A percentile compares a stretch with the other conserved stretches of the same genome.
Conservation (phyloP, 2,113 vertebrate genomes). For the Phyllostomus hastatus region DNA sequence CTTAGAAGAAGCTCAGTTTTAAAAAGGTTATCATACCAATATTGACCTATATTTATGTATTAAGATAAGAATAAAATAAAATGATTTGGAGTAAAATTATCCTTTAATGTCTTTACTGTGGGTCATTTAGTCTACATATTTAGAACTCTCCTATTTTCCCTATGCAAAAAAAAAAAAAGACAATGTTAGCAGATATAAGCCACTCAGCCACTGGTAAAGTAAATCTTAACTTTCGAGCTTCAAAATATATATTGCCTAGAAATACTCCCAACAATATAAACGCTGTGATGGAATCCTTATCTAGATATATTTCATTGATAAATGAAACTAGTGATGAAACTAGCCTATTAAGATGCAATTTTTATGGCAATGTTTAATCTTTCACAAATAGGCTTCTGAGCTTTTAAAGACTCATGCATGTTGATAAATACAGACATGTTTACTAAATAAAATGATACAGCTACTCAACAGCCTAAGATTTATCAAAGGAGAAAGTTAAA, state of each 20-base stretch:
- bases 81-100: not conserved
- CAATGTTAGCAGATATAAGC: not conserved
- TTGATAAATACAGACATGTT: not conserved
- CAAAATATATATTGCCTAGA: not conserved
- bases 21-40: not conserved
- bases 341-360: not conserved
- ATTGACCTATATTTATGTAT: not conserved
- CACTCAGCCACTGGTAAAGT: not conserved
- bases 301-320: not conserved
- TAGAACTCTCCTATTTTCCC: not conserved
- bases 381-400: slow-evolving; percentile 17
- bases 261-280: not conserved
- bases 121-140: slow-evolving; percentile 12
- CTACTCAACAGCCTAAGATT: not conserved
- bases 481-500: not conserved
- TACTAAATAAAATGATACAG: slow-evolving; percentile 29
- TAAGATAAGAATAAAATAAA: slow-evolving; percentile 29
- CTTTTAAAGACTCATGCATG: not conserved
- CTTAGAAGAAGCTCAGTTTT: not conserved
- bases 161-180: not conserved
- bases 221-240: slow-evolving; percentile 18
- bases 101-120: not conserved
- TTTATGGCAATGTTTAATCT: not conserved
- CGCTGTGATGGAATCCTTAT: not conserved
- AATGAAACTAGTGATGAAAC: not conserved